Evolutionary conservation across 2,797 vertebrate genomes (phyloP), one percentile per base, ranked within the genome.

Genomic region (Siniperca obscura): DNA sequence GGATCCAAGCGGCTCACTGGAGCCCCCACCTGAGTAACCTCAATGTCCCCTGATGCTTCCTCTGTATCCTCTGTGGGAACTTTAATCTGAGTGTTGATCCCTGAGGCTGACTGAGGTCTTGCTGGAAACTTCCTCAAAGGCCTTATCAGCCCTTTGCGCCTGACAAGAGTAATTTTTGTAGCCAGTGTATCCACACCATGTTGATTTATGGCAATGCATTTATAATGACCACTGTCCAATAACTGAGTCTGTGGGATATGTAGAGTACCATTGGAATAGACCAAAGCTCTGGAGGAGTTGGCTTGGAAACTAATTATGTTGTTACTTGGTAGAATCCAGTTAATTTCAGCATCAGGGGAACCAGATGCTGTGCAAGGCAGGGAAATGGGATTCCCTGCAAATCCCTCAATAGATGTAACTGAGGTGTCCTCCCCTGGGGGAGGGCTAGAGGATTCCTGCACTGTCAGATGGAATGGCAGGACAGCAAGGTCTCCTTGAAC

Each of bases 251-350:
- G 90, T 17, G 92, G 90, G 81, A 99, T 95, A 16, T 94, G 65
- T 4, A 99, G 92, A 0, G 96, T 96, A 5, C 97, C 97, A 0
- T 98, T 96, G 27, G 93, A 67, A 25, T 91, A 87, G 27, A 98
- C 12, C 30, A 86, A 90, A 0, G 78, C 89, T 61, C 94, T 93
- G 1, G 97, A 95, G 1, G 94, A 92, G 78, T 97, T 97, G 22
- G 92, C 87, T 2, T 82, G 66, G 17, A 81, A 75, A 52, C 80
- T 87, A 21, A 98, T 53, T 1, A 98, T 80, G 17, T 86, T 91
- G 56, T 76, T 88, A 59, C 89, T 93, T 25, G 98, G 98, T 44
- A 98, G 95, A 78, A 98, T 94, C 98, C 98, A 99, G 85, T 91
- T 94, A 7, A 98, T 1, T 6, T 96, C 95, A 12, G 97, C 95